Percentiles rank a stretch among this genome's conserved stretches.
Conservation (phyloP, 2,888 invertebrate genomes). For the Epistrophe grossulariae region DNA sequence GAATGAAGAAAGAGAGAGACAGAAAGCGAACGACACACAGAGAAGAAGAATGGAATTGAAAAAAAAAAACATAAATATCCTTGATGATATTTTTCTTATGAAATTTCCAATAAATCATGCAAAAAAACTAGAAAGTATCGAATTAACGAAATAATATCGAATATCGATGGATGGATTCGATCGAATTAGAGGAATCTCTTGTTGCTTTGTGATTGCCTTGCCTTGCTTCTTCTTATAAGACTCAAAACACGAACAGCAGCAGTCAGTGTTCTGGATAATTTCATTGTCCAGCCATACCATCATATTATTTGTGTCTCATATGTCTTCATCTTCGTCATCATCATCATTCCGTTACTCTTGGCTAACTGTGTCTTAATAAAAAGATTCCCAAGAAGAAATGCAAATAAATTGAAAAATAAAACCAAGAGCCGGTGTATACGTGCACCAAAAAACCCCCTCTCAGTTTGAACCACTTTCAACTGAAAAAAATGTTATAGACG, state of each 20-base stretch:
- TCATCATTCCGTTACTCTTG: slow-evolving; percentile 64
- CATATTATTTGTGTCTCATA: slow-evolving; percentile 41
- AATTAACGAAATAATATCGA: slow-evolving; percentile 82
- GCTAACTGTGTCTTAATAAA: slow-evolving; percentile 43
- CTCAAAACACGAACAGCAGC: slow-evolving; percentile 25
- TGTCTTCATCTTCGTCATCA: slow-evolving; percentile 34
- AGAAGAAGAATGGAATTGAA: neutral
- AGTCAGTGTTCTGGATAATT: slow-evolving; percentile 66
- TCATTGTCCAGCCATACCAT: slow-evolving; percentile 69
- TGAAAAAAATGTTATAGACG: neutral
- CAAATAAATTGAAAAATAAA: slow-evolving; percentile 51
- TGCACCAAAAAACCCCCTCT: neutral
- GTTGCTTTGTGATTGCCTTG: slow-evolving; percentile 11
- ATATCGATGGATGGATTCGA: slow-evolving; percentile 76
- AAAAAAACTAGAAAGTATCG: slow-evolving; percentile 80
- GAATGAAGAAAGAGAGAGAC: neutral
- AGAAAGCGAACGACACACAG: neutral
- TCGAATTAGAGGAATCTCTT: slow-evolving; percentile 54
- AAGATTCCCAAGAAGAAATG: slow-evolving; percentile 60
- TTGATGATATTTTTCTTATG: slow-evolving; percentile 61
- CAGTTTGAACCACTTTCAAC: neutral
- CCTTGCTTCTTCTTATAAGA: neutral
- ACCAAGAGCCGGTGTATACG: neutral
- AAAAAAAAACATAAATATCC: slow-evolving; percentile 39
- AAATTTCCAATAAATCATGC: slow-evolving; percentile 75